Percentiles rank a stretch among this genome's conserved stretches.
Evolutionary conservation across 2,888 invertebrate species (phyloP).

Genomic region (Lasioglossum lativentre): DNA sequence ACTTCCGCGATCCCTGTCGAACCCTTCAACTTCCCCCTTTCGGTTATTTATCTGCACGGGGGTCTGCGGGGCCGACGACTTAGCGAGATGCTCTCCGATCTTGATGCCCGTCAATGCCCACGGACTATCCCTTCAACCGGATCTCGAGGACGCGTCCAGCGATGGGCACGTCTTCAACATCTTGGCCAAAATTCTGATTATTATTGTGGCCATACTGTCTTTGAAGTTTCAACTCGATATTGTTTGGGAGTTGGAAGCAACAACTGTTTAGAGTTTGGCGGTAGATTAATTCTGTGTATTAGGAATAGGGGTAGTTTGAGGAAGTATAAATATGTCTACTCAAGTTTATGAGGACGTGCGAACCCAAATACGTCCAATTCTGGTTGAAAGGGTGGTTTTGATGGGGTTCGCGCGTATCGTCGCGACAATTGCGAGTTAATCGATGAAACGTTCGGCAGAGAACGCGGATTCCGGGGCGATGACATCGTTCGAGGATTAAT

Average conservation of each 20-base stretch:
- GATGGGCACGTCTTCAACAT: background rate
- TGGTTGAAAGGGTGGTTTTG: background rate
- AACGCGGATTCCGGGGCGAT: background rate
- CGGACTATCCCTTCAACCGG: background rate
- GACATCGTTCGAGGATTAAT: background rate
- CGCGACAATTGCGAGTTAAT: background rate
- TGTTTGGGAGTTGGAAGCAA: too few relatives aligned
- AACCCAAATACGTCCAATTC: background rate
- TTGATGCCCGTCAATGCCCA: background rate
- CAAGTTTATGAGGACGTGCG: background rate
- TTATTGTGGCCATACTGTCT: too few relatives aligned
- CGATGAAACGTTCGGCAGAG: background rate
- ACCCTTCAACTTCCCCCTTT: slow-evolving; percentile 47
- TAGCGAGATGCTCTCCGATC: background rate
- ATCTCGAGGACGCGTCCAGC: background rate
- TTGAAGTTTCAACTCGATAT: too few relatives aligned
- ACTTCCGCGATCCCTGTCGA: slow-evolving; percentile 74
- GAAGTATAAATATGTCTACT: too few relatives aligned
- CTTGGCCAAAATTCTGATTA: too few relatives aligned
- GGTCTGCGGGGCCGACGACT: background rate
- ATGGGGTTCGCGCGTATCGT: too few relatives aligned
- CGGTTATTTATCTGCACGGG: slow-evolving; percentile 51
- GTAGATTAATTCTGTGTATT: too few relatives aligned
- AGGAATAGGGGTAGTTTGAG: too few relatives aligned
- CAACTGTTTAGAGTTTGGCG: too few relatives aligned